Evolutionary conservation across 2,888 invertebrate genomes (phyloP), one percentile per base, ranked within the genome.

Genomic region (Aspidiotus rigidus): DNA sequence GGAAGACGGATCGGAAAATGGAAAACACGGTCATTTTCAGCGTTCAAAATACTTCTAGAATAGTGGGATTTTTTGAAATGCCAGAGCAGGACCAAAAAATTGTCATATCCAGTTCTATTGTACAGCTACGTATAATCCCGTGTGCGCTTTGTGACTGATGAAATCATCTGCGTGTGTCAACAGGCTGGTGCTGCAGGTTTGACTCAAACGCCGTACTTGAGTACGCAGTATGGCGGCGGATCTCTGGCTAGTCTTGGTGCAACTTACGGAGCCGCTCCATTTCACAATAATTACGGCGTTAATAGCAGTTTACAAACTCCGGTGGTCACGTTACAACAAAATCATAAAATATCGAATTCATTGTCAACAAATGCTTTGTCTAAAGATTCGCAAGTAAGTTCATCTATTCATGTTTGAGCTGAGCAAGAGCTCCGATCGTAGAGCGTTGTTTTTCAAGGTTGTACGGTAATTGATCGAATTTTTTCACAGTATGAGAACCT

Each of bases 271-370:
- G 69, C 69, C 6, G 57, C 69, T 28, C 62, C 69, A 39, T 69
- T 69, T 44, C 69, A 69, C 42, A 62, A 41, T 62, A 69, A 62
- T 57, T 69, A 69, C 53, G 62, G 62, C 16, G 62, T 69, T 6
- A 44, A 42, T 15, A 53, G 57, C 28, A 62, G 39, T 56, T 13
- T 69, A 16, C 69, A 69, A 17, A 69, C 61, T n/a, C 69, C 69
- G 8, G 62, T 56, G 8, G 69, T 39, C 2, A 61, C 69, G 7
- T 42, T 69, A 13, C 62, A 62, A 62, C 69, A 69, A 62, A 41
- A 53, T 28, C 67, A 67, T 59, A 69, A 69, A 41, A 69, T 69
- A 62, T 69, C 69, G 28, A 62, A 55, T 42, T 62, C 69, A n/a
- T 28, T 69, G 15, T 62, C 62, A 16, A 56, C 62, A 10, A 62